Evolutionary conservation across 2,797 vertebrate genomes (phyloP).

Genomic region (Varecia variegata): DNA sequence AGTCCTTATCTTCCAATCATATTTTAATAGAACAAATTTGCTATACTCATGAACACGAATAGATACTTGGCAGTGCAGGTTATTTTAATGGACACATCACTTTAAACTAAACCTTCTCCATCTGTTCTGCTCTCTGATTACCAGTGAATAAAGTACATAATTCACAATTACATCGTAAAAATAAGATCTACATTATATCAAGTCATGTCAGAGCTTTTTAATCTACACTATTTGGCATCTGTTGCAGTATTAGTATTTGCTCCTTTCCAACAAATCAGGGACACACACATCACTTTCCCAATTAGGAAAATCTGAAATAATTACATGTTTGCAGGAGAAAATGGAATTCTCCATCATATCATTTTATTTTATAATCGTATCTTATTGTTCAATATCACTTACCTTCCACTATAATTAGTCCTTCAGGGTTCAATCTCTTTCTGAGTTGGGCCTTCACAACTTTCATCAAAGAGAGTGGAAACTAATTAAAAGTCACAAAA

Average conservation of each 20-base stretch:
- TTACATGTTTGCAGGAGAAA: not conserved
- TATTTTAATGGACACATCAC: constrained; percentile 82
- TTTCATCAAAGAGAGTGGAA: not conserved
- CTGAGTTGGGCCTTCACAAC: not conserved
- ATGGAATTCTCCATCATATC: not conserved
- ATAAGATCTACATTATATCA: constrained; percentile 61
- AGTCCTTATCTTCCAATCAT: constrained; percentile 60
- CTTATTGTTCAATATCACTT: constrained; percentile 1
- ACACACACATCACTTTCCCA: constrained; percentile 12
- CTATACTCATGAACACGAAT: constrained; percentile 73
- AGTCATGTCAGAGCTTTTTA: constrained; percentile 59
- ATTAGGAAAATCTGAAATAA: constrained; percentile 44
- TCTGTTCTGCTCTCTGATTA: constrained; percentile 84
- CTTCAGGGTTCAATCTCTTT: not conserved
- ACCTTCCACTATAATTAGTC: not conserved
- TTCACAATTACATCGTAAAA: constrained; percentile 82
- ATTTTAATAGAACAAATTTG: constrained; percentile 72
- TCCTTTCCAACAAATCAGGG: constrained; percentile 48
- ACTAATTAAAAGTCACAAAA: not conserved
- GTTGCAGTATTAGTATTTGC: constrained; percentile 54
- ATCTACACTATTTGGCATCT: constrained; percentile 63
- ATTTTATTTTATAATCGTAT: not conserved
- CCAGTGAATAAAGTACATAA: constrained; percentile 80
- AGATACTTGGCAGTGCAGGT: constrained; percentile 80
- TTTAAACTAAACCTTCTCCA: constrained; percentile 83